phyloP scores from a whole-genome alignment of 35 echinoderm and acorn worm species.

The Acanthaster planci region DNA sequence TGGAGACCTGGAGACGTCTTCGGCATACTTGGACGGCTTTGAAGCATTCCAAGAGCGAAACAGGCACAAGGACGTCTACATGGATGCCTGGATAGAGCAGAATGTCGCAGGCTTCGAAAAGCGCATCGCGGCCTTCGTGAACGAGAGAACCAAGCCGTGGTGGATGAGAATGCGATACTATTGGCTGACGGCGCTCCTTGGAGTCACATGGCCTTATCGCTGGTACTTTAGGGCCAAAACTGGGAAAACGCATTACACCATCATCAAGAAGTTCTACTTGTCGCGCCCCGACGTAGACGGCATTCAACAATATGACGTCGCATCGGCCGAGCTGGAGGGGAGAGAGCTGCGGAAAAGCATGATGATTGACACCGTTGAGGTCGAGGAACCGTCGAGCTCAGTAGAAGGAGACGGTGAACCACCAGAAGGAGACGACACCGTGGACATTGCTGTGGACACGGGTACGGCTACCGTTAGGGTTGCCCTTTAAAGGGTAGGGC shows the following conservation, averaged over 20 bases:
- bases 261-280: neutral
- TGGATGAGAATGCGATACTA: neutral
- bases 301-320: neutral
- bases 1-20: neutral
- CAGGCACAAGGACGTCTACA: neutral
- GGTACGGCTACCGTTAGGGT: too few species aligned
- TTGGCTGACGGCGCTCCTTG: neutral
- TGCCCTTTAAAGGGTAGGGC: too few species aligned
- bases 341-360: too few species aligned
- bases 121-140: conserved; percentile 11
- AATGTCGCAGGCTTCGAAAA: neutral
- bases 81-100: neutral
- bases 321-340: too few species aligned
- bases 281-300: neutral
- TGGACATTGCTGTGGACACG: too few species aligned
- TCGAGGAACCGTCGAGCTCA: too few species aligned
- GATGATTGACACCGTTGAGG: too few species aligned
- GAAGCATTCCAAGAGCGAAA: neutral
- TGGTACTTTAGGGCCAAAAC: conserved; percentile 16
- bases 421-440: too few species aligned
- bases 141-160: neutral
- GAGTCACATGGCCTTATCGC: conserved; percentile 9
- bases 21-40: neutral
- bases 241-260: neutral
- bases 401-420: too few species aligned